Base-by-base conservation (phyloP, 2,888 invertebrate genomes). In the Chouioia cunea region DNA sequence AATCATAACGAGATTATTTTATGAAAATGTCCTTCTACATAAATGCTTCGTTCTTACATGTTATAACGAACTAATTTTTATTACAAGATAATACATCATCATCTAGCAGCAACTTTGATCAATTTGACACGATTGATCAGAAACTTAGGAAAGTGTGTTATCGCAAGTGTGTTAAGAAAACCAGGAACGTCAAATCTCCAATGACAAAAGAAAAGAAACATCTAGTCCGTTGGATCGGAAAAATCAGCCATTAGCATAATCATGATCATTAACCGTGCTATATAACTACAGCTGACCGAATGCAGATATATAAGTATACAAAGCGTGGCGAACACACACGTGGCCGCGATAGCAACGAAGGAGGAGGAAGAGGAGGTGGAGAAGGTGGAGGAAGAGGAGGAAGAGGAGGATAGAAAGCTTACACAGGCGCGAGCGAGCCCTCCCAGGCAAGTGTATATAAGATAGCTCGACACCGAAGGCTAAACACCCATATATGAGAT, bases 401-500 rank as follows among this genome's bases (percentile, higher is more conserved):
- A 27, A n/a, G 48, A 65, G 58, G 43, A 18, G 22, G 15, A 58
- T 20, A 44, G 44, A 44, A 36, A 23, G 6, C 36, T 10, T 36
- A n/a, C n/a, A n/a, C n/a, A n/a, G n/a, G n/a, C n/a, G n/a, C n/a
- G n/a, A n/a, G n/a, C n/a, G 74, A 76, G 74, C 75, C 76, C 75
- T 75, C 76, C 75, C 75, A 74, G 73, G 65, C 70, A 57, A 36
- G 36, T 36, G 36, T 36, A 12, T 36, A 36, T 36, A 36, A 36
- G 36, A 3, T 6, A 36, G 36, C 65, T 72, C 71, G 72, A 75
- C 75, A 77, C 79, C 75, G 77, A 79, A 77, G 77, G 75, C 79
- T 76, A 79, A 79, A 78, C 76, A 76, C 75, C 65, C 69, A 68
- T 73, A 79, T 82, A 84, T 83, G 83, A 85, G 84, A 85, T 85